phyloP scores from a whole-genome alignment of 1,140 invertebrate genomes.

The Plutomurus gul region DNA sequence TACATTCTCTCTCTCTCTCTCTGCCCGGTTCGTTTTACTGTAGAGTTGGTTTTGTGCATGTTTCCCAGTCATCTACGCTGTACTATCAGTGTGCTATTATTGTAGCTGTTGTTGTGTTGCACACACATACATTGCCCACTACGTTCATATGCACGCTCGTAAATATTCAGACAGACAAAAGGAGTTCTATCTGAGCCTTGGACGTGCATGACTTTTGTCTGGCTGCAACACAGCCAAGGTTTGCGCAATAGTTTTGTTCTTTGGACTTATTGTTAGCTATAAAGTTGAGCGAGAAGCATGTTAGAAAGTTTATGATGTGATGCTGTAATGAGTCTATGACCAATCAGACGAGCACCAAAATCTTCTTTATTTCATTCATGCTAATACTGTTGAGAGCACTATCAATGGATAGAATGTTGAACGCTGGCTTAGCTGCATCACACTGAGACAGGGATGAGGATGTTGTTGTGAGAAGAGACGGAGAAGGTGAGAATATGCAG shows the following conservation, averaged over 20 bases:
- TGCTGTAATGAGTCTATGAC: slow-evolving; percentile 22
- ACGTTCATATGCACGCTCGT: background rate
- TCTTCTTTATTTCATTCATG: background rate
- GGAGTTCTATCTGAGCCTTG: background rate
- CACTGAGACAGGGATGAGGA: too few relatives aligned
- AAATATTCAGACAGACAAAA: slow-evolving; percentile 20
- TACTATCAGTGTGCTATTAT: background rate
- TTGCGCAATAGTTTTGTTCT: slow-evolving; percentile 21
- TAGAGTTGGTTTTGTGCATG: too few relatives aligned
- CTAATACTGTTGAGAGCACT: background rate
- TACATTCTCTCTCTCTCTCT: too few relatives aligned
- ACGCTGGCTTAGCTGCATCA: too few relatives aligned
- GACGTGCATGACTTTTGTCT: background rate
- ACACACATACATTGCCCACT: background rate
- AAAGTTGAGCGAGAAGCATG: slow-evolving; percentile 12
- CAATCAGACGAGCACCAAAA: background rate
- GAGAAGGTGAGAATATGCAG: too few relatives aligned
- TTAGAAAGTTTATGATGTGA: slow-evolving; percentile 23
- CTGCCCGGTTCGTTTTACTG: too few relatives aligned
- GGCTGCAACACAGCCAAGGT: background rate
- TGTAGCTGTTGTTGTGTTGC: background rate
- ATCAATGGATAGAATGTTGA: too few relatives aligned
- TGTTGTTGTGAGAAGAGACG: too few relatives aligned
- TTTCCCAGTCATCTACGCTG: background rate
- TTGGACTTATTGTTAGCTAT: slow-evolving; percentile 15